phyloP scores from a whole-genome alignment of 92 coral and sea anemone species.

The Ricordea florida region DNA sequence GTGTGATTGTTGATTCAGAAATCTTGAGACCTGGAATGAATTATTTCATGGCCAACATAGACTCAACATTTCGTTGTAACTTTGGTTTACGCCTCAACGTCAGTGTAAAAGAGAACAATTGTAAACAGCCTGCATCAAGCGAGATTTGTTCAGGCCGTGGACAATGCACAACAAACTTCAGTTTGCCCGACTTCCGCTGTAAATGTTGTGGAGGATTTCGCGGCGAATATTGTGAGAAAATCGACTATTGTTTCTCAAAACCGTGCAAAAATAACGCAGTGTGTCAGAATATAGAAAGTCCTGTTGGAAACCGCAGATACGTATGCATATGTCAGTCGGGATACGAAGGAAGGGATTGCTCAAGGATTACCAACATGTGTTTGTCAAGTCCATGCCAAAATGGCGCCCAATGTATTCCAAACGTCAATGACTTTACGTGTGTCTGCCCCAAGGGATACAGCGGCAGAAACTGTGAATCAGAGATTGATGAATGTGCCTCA shows the following conservation, averaged over 20 bases:
- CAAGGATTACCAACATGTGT: conserved; percentile 86
- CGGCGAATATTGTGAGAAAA: conserved; percentile 89
- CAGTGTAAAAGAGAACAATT: conserved; percentile 86
- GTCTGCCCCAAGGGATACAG: conserved; percentile 82
- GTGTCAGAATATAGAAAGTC: conserved; percentile 73
- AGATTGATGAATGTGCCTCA: conserved; percentile 81
- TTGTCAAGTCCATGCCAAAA: conserved; percentile 81
- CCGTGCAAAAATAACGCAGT: conserved; percentile 89
- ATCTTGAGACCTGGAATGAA: conserved; percentile 71
- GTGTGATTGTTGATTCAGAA: conserved; percentile 59
- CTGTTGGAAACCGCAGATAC: conserved; percentile 52
- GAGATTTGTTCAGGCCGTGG: conserved; percentile 80
- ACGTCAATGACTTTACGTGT: conserved; percentile 84
- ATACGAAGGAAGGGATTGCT: conserved; percentile 89
- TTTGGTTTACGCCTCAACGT: conserved; percentile 97
- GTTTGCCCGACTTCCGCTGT: conserved; percentile 76
- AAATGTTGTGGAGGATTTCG: conserved; percentile 96
- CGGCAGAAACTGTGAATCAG: conserved; percentile 78
- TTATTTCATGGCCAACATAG: conserved; percentile 90
- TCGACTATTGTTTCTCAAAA: conserved; percentile 84
- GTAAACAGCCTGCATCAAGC: conserved; percentile 59
- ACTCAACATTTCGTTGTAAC: conserved; percentile 89
- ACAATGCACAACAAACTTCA: conserved; percentile 85
- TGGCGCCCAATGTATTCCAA: conserved; percentile 77
- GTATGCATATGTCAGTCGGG: conserved; percentile 87